Evolutionary conservation across 2,888 invertebrate species (phyloP).

Genomic region (Suillia variegata): DNA sequence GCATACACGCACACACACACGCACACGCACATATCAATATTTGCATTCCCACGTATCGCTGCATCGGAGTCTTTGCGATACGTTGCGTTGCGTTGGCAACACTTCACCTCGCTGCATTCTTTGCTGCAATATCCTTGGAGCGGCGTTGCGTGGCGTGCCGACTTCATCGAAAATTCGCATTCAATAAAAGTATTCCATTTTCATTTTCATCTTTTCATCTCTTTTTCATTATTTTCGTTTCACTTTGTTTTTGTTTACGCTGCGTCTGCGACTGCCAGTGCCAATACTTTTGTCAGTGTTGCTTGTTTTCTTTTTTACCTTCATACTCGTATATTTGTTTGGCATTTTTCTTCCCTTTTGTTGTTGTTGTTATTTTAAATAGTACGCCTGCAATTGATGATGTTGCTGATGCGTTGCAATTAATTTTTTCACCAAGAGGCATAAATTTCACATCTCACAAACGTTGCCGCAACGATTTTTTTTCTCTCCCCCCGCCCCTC

Average conservation of each 20-base stretch:
- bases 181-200: not conserved
- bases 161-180: not conserved
- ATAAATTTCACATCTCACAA: not conserved
- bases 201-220: too few relatives aligned
- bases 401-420: not conserved
- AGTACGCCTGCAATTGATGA: not conserved
- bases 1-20: too few relatives aligned
- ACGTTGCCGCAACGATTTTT: constrained; percentile 1
- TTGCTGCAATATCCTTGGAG: too few relatives aligned
- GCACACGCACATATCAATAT: too few relatives aligned
- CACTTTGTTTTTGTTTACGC: not conserved
- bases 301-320: not conserved
- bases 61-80: too few relatives aligned
- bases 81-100: too few relatives aligned
- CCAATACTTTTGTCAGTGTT: not conserved
- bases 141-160: too few relatives aligned
- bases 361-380: too few relatives aligned
- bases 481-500: not conserved
- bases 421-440: not conserved
- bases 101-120: too few relatives aligned
- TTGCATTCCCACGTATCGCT: too few relatives aligned
- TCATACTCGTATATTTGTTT: too few relatives aligned
- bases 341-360: too few relatives aligned
- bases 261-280: not conserved
- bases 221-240: not conserved